Evolutionary conservation across 1,140 invertebrate genomes (phyloP), one percentile per base, ranked within the genome.

Genomic region (Macrobrachium rosenbergii): DNA sequence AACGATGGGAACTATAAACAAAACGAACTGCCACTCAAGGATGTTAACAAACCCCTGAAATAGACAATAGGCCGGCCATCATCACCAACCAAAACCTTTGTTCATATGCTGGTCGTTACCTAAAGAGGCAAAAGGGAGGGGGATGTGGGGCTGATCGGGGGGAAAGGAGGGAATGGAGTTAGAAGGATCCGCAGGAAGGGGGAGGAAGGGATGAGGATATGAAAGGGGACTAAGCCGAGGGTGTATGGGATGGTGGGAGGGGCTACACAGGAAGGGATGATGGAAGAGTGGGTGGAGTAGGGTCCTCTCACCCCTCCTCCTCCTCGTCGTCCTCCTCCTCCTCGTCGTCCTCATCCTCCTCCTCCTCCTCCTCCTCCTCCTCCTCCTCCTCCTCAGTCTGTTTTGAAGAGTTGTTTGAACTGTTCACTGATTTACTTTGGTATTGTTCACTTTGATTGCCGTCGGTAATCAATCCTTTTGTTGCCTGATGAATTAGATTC

Each of bases 21-120:
- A 52, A 52, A 52, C 52, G 52, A 52, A 52, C 52, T 52, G 28
- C 23, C 45, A 67, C 58, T 64, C 77, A 62, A 28, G 21, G 58
- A 60, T 82, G 67, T 82, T 82, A 69, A 82, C 73, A 73, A 73
- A 72, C 52, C 58, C 52, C 45, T n/a, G 72, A 82, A 82, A 59
- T 64, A 82, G 59, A 82, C 64, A 82, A 58, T 45, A 60, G 67
- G 73, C 45, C 52, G 28, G 52, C 58, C 69, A 77, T 58, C 58
- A 69, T 19, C 72, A 37, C 28, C 72, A 52, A 52, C 52, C 52
- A 52, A 52, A 52, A 52, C 52, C 52, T 52, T 52, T 52, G 52
- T 52, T 52, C 52, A 52, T 52, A 52, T 52, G 7, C 52, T 52
- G 52, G 52, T 52, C 52, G 52, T 52, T 52, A 81, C 60, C n/a